Evolutionary conservation across 2,113 vertebrate species (phyloP).

Genomic region (cat (Felis catus)): DNA sequence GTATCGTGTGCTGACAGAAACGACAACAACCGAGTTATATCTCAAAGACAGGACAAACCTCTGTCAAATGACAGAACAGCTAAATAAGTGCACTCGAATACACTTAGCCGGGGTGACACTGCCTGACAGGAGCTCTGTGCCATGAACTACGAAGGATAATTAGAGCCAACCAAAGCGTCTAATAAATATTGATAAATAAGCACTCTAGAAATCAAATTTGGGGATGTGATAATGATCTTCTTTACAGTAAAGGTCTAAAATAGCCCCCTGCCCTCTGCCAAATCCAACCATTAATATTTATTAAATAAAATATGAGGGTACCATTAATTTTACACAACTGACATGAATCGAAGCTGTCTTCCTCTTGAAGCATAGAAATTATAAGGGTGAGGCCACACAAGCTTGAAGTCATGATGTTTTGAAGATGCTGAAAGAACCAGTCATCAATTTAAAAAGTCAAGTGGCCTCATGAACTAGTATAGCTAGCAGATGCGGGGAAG

Average conservation of each 20-base stretch:
- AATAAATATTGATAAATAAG: slow-evolving; percentile 80
- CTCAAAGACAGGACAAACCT: slow-evolving; percentile 59
- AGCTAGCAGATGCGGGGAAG: neutral
- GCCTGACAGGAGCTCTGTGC: slow-evolving; percentile 55
- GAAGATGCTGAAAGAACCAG: neutral
- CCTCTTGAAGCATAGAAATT: neutral
- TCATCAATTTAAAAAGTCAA: slow-evolving; percentile 27
- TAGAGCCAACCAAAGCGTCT: slow-evolving; percentile 65
- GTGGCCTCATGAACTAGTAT: neutral
- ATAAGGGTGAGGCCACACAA: neutral
- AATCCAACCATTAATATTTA: slow-evolving; percentile 79
- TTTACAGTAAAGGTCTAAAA: slow-evolving; percentile 87
- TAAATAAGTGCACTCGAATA: slow-evolving; percentile 71
- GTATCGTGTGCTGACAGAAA: slow-evolving; percentile 73
- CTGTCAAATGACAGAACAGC: slow-evolving; percentile 80
- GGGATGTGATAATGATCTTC: slow-evolving; percentile 82
- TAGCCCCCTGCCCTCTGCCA: slow-evolving; percentile 79
- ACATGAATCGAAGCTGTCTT: slow-evolving; percentile 62
- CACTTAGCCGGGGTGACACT: slow-evolving; percentile 69
- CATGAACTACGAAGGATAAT: slow-evolving; percentile 65
- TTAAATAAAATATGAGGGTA: slow-evolving; percentile 86
- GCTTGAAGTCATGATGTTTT: neutral
- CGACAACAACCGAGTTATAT: slow-evolving; percentile 32
- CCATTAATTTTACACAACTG: slow-evolving; percentile 73
- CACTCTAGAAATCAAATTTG: slow-evolving; percentile 78